Base-by-base conservation (phyloP, 2,797 vertebrate species). In the Chelmon rostratus region DNA sequence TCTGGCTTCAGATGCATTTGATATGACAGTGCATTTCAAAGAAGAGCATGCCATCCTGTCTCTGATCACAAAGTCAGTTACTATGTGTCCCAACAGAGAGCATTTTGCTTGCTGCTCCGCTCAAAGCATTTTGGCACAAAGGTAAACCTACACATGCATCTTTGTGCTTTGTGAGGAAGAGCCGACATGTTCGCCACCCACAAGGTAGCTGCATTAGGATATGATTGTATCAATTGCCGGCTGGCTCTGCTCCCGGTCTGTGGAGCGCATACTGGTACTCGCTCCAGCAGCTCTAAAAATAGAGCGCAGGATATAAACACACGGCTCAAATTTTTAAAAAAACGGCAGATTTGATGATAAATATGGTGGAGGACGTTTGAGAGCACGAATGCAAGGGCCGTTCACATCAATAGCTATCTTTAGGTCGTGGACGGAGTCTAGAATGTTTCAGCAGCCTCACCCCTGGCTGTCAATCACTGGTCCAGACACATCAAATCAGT, bases 161-260 rank as follows among this genome's bases (percentile, higher is more conserved):
- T 79, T 59, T 76, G 44, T 79, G 42, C 38, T 79, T 59, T 76
- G 44, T 79, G 42, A 59, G 50, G 40, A 62, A 65, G 16, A 74
- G 73, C 61, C 44, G 76, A 74, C 77, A 65, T 57, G 79, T 86
- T 85, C 70, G 67, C 86, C 84, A 81, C 89, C 87, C 84, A 81
- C 79, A 49, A 69, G 84, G 78, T 61, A 52, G 68, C 82, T 82
- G 74, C 89, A 83, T 73, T 73, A 75, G 78, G 79, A 78, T 74
- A 73, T 75, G 82, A 88, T 88, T 88, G 88, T 83, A 91, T 92
- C 83, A 88, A 40, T 76, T 77, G 74, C 74, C 66, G 58, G 64
- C 78, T 91, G 90, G 82, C 88, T 79, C 56, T 37, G 47, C 68
- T 85, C 88, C 90, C 84, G 50, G 85, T 82, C 70, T 73, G 50